Percentiles rank a stretch among this genome's conserved stretches.
Conservation (phyloP, 2,113 vertebrate species). For the Pseudorectes ferrugineus region DNA sequence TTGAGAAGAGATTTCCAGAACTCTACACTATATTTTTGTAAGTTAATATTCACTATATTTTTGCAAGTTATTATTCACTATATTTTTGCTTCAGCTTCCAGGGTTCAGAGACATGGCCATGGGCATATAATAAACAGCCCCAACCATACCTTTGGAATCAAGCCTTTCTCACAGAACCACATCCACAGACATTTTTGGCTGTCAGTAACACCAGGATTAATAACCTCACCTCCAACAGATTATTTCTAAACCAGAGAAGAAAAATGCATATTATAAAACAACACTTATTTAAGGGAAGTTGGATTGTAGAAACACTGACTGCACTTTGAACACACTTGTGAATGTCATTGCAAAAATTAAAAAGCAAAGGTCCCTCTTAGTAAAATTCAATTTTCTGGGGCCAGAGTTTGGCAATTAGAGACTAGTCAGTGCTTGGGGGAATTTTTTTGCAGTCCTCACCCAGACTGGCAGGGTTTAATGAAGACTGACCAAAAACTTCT, state of each 20-base stretch:
- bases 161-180: neutral
- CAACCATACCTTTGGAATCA: neutral
- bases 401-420: neutral
- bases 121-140: neutral
- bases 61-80: neutral
- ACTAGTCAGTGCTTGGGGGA: neutral
- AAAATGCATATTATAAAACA: neutral
- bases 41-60: neutral
- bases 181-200: neutral
- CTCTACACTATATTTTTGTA: neutral
- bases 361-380: neutral
- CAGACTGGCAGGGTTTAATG: neutral
- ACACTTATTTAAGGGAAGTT: neutral
- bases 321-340: neutral
- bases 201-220: neutral
- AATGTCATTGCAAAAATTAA: neutral
- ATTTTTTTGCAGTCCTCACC: neutral
- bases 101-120: neutral
- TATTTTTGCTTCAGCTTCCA: neutral
- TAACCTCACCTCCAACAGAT: neutral
- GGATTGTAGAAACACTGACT: neutral
- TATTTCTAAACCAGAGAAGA: neutral
- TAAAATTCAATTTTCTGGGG: neutral
- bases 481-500: neutral
- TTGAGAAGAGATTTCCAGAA: neutral